A percentile compares a stretch with the other conserved stretches of the same genome.
phyloP scores from a whole-genome alignment of 1,140 invertebrate genomes.

The Calycopis cecrops region DNA sequence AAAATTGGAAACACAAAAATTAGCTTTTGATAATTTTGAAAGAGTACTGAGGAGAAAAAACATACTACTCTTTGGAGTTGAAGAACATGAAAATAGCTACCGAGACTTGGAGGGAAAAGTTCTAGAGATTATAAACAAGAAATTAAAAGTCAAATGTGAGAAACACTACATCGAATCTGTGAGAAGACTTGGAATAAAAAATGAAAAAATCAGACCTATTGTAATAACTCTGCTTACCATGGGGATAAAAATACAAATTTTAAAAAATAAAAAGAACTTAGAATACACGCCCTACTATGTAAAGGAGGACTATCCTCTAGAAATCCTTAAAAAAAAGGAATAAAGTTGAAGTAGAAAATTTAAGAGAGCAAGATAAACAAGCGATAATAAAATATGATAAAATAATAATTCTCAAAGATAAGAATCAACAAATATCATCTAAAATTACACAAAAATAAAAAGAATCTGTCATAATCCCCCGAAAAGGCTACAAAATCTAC shows the following conservation, averaged over 20 bases:
- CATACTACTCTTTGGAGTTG: constrained; percentile 28
- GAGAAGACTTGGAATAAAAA: constrained; percentile 31
- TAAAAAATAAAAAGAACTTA: constrained; percentile 33
- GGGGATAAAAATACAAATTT: constrained; percentile 32
- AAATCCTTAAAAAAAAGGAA: constrained; percentile 29
- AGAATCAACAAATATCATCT: constrained; percentile 8
- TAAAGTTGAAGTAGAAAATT: constrained; percentile 21
- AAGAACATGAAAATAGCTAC: constrained; percentile 29
- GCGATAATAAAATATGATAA: constrained; percentile 30
- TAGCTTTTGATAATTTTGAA: constrained; percentile 26
- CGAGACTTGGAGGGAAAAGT: constrained; percentile 22
- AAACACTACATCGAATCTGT: constrained; percentile 24
- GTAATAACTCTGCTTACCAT: constrained; percentile 27
- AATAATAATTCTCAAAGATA: constrained; percentile 21
- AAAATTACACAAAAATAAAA: constrained; percentile 23
- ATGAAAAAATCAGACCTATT: constrained; percentile 29
- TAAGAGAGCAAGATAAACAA: constrained; percentile 25
- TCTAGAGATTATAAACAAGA: constrained; percentile 28
- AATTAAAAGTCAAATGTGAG: constrained; percentile 26
- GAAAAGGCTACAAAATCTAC: constrained; percentile 16
- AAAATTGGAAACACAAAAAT: constrained; percentile 26
- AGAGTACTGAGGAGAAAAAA: constrained; percentile 25
- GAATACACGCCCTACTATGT: constrained; percentile 25
- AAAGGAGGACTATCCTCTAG: constrained; percentile 31
- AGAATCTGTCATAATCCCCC: constrained; percentile 27